phyloP scores from a whole-genome alignment of 2,888 invertebrate species.

The Plemyria rubiginata region DNA sequence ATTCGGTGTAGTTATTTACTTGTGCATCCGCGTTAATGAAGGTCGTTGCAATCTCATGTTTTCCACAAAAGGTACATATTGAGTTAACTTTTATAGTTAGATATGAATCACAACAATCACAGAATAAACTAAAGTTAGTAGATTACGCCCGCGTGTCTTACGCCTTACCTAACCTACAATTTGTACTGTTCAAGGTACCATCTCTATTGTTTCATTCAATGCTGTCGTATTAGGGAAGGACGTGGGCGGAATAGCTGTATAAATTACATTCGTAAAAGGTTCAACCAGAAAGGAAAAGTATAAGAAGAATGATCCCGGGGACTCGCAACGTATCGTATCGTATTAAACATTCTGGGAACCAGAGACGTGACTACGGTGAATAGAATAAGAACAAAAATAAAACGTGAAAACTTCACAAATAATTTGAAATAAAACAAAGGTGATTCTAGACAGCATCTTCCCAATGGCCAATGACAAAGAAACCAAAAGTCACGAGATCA shows the following conservation, averaged over 20 bases:
- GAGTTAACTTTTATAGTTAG: conserved; percentile 6
- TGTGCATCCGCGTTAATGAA: conserved; percentile 35
- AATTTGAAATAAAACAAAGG: conserved; percentile 1
- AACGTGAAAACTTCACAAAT: not conserved
- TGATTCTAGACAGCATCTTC: conserved; percentile 10
- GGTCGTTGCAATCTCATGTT: conserved; percentile 29
- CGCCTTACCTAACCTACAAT: conserved; percentile 33
- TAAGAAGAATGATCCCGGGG: conserved; percentile 3
- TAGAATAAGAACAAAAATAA: conserved; percentile 5
- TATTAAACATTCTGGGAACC: conserved; percentile 1
- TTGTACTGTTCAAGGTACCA: conserved; percentile 29
- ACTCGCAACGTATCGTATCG: conserved; percentile 7
- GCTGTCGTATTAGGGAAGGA: conserved; percentile 28
- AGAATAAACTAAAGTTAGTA: conserved; percentile 13
- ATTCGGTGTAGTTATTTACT: conserved; percentile 25
- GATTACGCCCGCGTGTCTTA: conserved; percentile 22
- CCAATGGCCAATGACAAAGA: conserved; percentile 23
- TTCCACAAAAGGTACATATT: conserved; percentile 16
- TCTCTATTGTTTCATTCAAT: conserved; percentile 32
- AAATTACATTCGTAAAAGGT: conserved; percentile 18
- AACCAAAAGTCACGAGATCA: conserved; percentile 33
- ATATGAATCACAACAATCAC: conserved; percentile 22
- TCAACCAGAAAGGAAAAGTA: conserved; percentile 11
- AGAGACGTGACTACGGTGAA: conserved; percentile 6
- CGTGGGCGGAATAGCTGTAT: conserved; percentile 25